Evolutionary conservation across 2,888 invertebrate genomes (phyloP), one percentile per base, ranked within the genome.

Genomic region (Scaptomyza polygonia): DNA sequence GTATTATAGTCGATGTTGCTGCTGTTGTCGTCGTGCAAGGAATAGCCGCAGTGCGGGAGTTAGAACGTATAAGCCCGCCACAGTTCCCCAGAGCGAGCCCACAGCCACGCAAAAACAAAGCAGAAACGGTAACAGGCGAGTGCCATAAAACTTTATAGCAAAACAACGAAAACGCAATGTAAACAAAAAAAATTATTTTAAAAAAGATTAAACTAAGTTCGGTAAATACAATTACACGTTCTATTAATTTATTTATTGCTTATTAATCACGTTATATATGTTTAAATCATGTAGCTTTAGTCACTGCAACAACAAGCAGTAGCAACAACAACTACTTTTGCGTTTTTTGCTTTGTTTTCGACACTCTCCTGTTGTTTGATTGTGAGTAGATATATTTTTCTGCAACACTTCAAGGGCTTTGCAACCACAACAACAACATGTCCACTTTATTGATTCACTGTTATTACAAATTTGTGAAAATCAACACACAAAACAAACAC

Each of bases 361-460:
- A 36, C 63, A 49, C 32, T 66, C 30, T 49, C 21, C 42, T 34
- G 59, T 14, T 32, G 45, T 14, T 45, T 63, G 47, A 49, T 42
- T 67, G 42, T 40, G 21, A 57, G 34, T 40, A 18, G 25, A 25
- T 25, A 25, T 25, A 5, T 25, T 5, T 44, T 71, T 72, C 72
- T 72, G 65, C 73, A 77, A 66, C 76, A 76, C 72, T 76, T 77
- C 62, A 76, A 76, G 75, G 77, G 75, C 77, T 72, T 76, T 72
- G 48, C 63, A 52, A 44, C 34, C 34, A 56, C 43, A 51, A 49
- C 30, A 51, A 49, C 30, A 30, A 36, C 14, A 29, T 36, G 32
- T 25, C 42, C 67, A 80, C 67, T 77, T 72, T 82, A 86, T 86
- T 78, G 83, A 86, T 82, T 83, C 76, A 79, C 69, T 36, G 56